Percentiles rank a stretch among this genome's conserved stretches.
phyloP scores from a whole-genome alignment of 2,113 vertebrate genomes.

The Myotis davidii region DNA sequence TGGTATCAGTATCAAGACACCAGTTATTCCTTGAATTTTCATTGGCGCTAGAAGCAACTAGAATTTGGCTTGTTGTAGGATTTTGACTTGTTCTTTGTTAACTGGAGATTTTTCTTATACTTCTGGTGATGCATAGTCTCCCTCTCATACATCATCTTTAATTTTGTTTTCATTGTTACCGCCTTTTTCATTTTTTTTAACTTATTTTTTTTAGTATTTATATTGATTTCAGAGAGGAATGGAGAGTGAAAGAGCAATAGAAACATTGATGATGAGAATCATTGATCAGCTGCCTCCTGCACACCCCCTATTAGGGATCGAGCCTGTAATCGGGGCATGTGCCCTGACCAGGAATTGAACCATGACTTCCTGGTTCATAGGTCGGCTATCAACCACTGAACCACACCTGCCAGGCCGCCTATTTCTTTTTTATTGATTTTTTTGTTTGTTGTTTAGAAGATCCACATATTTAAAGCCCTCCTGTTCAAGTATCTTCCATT shows the following conservation, averaged over 20 bases:
- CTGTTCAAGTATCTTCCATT: background rate
- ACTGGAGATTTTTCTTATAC: background rate
- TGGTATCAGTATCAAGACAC: background rate
- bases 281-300: no score
- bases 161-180: background rate
- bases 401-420: no score
- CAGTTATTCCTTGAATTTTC: background rate
- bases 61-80: background rate
- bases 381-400: no score
- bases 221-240: no score
- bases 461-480: background rate
- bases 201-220: no score
- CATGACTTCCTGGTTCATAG: no score
- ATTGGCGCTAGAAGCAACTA: background rate
- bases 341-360: no score
- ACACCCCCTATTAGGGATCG: no score
- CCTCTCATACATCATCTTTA: background rate
- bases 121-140: background rate
- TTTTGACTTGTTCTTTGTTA: conserved; percentile 25
- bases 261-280: no score
- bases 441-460: background rate
- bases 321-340: no score
- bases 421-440: background rate
- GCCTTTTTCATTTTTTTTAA: background rate
- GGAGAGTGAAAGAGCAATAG: no score